Conservation (phyloP, 1,140 invertebrate genomes). For the Ceratitis capitata region DNA sequence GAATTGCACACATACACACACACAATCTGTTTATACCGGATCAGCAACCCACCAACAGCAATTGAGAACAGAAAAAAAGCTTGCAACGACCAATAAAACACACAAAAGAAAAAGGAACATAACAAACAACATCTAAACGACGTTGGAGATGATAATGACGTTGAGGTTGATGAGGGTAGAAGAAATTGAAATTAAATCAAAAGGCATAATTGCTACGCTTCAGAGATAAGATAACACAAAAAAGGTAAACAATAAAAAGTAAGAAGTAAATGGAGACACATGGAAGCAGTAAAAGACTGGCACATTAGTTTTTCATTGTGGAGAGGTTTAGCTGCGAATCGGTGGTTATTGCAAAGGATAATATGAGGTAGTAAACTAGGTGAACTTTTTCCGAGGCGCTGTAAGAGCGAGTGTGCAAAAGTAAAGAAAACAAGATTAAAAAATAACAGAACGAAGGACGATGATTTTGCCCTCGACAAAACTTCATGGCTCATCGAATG, state of each 20-base stretch:
- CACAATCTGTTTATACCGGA: too few species aligned
- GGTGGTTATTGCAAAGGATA: background rate
- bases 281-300: background rate
- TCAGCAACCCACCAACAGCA: background rate
- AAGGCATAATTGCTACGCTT: background rate
- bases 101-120: too few species aligned
- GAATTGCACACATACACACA: too few species aligned
- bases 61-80: background rate
- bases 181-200: background rate
- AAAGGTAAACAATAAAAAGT: background rate
- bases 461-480: conserved; percentile 37
- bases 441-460: background rate
- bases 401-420: background rate
- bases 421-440: background rate
- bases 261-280: background rate
- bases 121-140: background rate
- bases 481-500: too few species aligned
- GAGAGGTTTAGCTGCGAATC: background rate
- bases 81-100: background rate
- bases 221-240: background rate
- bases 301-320: background rate
- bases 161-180: background rate
- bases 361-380: background rate
- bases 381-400: too few species aligned
- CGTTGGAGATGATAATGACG: conserved; percentile 1